Evolutionary conservation across 2,797 vertebrate species (phyloP), one percentile per base, ranked within the genome.

Genomic region (Buphagus erythrorhynchus): DNA sequence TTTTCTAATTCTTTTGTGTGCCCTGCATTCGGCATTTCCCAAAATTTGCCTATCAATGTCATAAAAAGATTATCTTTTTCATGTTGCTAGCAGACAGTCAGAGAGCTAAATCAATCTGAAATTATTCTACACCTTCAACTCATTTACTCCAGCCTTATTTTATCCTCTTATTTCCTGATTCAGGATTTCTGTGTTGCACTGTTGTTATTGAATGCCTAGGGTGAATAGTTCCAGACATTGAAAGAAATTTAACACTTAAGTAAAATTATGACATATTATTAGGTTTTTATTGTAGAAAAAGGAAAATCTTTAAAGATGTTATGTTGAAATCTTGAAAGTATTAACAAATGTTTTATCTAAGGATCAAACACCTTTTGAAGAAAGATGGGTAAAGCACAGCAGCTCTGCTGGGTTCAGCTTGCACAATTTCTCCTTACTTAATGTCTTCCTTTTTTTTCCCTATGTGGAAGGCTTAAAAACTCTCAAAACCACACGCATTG

Each of bases 361-460:
- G 72, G 95, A 98, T 98, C 94, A 98, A 97, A 97, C 29, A 45
- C 14, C 88, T 89, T 97, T 98, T 97, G 97, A 97, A 98, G 90
- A 92, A 62, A 25, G 28, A n/a, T 51, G 85, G 85, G 73, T 86
- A 97, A 96, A 96, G 79, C 80, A 79, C 67, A 94, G 73, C 54
- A 71, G 76, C 68, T 93, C 83, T 65, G 33, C 69, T 76, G 49
- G 71, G 16, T 97, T 94, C 48, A 67, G 46, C 85, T 94, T 6
- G 40, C 40, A 25, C 81, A 95, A 85, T 68, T 93, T 91, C 58
- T 94, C 83, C 76, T 85, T 72, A 74, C 29, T 84, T 90, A 73
- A 80, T 31, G 35, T 59, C 61, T 24, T 59, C 8, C 54, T 33
- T 67, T 76, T 28, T n/a, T 35, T 26, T 2, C 8, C 3, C 18